phyloP scores from a whole-genome alignment of 2,888 invertebrate genomes.

The Netelia fuscicornis region DNA sequence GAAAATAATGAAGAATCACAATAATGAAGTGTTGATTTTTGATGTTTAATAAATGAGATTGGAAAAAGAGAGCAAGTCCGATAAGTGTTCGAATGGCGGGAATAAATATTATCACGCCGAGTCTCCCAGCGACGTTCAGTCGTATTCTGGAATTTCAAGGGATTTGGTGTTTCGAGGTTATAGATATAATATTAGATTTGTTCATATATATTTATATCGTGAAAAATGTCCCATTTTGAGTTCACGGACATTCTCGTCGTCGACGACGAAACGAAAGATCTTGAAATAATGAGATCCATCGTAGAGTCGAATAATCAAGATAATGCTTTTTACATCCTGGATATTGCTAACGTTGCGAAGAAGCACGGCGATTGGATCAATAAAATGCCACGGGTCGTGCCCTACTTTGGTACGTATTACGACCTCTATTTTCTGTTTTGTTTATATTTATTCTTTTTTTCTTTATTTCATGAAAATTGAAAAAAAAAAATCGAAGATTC shows the following conservation, averaged over 20 bases:
- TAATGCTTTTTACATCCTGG: constrained; percentile 79
- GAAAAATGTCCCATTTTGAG: constrained; percentile 55
- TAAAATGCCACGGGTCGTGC: constrained; percentile 80
- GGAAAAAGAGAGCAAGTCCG: neutral
- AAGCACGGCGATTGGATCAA: constrained; percentile 79
- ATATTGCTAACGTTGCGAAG: constrained; percentile 76
- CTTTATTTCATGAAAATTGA: neutral
- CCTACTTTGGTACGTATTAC: constrained; percentile 79
- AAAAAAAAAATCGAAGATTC: neutral
- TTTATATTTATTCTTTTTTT: constrained; percentile 5
- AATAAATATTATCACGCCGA: neutral
- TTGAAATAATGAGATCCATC: constrained; percentile 75
- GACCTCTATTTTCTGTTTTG: constrained; percentile 73
- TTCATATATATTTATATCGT: neutral
- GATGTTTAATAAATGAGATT: neutral
- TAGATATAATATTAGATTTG: neutral
- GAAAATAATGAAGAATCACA: neutral
- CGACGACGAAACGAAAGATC: constrained; percentile 73
- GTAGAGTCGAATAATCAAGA: constrained; percentile 74
- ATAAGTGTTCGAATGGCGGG: neutral
- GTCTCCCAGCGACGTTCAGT: neutral
- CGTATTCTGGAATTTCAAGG: constrained; percentile 3
- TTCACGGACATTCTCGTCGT: constrained; percentile 75
- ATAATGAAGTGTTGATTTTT: neutral
- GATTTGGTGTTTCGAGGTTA: neutral